Conservation (phyloP, 2,888 invertebrate species). For the Drosophila antonietae region DNA sequence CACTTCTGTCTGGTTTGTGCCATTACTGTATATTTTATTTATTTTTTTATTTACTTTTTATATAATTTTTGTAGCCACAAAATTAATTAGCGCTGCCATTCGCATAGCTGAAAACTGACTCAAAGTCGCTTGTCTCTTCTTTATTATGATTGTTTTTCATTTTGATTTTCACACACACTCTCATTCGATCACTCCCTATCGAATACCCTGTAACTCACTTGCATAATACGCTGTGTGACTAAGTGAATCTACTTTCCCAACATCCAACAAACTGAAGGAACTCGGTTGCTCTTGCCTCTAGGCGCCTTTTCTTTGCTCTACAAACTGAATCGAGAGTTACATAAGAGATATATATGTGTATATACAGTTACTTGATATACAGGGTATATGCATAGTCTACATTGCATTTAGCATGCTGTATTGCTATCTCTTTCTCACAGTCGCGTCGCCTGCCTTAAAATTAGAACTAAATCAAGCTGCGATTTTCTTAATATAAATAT, state of each 20-base stretch:
- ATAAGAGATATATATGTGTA: neutral
- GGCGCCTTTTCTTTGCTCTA: too few species aligned
- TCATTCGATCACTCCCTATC: neutral
- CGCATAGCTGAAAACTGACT: conserved; percentile 51
- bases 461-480: conserved; percentile 62
- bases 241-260: too few species aligned
- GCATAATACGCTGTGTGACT: neutral
- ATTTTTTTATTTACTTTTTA: conserved; percentile 67
- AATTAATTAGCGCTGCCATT: conserved; percentile 69
- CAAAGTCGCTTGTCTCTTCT: conserved; percentile 26
- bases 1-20: conserved; percentile 60
- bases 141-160: conserved; percentile 22
- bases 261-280: neutral
- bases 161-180: conserved; percentile 11
- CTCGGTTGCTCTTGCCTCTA: neutral
- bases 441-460: conserved; percentile 38
- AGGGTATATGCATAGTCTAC: conserved; percentile 31
- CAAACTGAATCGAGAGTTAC: neutral
- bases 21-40: conserved; percentile 66
- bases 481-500: conserved; percentile 63
- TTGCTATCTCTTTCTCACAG: conserved; percentile 9
- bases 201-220: conserved; percentile 7
- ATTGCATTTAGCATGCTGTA: neutral
- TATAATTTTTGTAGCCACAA: conserved; percentile 65
- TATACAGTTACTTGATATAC: neutral